Evolutionary conservation across 1,140 invertebrate species (phyloP), one percentile per base, ranked within the genome.

Genomic region (Armadillidium nasatum): DNA sequence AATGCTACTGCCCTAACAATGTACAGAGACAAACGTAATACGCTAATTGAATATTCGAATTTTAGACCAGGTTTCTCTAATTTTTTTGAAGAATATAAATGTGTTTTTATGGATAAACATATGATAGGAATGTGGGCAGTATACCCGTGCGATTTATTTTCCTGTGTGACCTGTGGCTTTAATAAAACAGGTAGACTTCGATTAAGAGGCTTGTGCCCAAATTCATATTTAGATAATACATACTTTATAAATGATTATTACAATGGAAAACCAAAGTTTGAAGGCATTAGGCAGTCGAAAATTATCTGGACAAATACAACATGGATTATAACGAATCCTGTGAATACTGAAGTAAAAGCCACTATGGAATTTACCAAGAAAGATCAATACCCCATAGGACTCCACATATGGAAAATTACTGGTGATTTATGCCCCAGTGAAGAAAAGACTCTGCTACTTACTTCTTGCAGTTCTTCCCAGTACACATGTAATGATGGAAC

Each of bases 401-500:
- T 80, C n/a, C 79, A 66, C 19, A 15, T 10, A 19, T 80, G 79
- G 79, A 76, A 69, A 44, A 78, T 80, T 43, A 75, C 44, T 71
- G 79, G 79, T 72, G 78, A 79, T 67, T 75, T 22, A 46, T 80
- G 79, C 23, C 2, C 50, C 3, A 60, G 1, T 15, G 60, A 74
- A 15, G 13, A 19, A 3, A n/a, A n/a, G n/a, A 21, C 50, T 0
- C 3, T 66, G 3, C 73, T 80, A 43, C 76, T 80, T 1, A 80
- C 79, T 0, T 72, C 79, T 6, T 80, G 79, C 44, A 74, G 44
- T 15, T 44, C 71, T 22, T 46, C 75, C 66, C 79, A 84, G 46
- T 82, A 83, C 77, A 78, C 79, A 9, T 85, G 85, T 77, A 73
- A 78, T 70, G 76, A 81, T 21, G 82, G 82, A 7, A 77, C 81